phyloP scores from a whole-genome alignment of 1,140 invertebrate genomes.

The Druon quercuslanigerum region DNA sequence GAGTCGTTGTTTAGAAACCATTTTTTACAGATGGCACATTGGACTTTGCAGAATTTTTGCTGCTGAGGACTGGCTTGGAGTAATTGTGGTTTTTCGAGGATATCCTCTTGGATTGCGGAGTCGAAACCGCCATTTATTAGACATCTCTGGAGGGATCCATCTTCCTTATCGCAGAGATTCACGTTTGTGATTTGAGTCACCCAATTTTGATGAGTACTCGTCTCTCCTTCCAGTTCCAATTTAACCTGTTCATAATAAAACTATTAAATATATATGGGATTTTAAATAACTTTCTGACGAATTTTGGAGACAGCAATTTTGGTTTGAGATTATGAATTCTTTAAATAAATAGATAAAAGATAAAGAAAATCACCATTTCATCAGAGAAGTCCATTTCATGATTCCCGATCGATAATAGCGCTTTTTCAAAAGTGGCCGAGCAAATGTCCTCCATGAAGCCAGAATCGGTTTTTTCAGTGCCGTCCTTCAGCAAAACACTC shows the following conservation, averaged over 20 bases:
- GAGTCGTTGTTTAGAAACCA: conserved; percentile 74
- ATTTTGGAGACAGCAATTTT: neutral
- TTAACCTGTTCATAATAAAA: conserved; percentile 63
- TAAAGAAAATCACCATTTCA: conserved; percentile 66
- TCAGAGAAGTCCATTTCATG: conserved; percentile 71
- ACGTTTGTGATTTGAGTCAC: conserved; percentile 60
- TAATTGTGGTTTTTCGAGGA: conserved; percentile 42
- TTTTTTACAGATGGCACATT: conserved; percentile 71
- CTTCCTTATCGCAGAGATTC: conserved; percentile 65
- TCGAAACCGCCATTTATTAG: conserved; percentile 54
- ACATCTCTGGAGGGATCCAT: conserved; percentile 56
- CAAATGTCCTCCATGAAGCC: conserved; percentile 73
- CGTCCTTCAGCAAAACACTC: conserved; percentile 69
- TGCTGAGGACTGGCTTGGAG: conserved; percentile 47
- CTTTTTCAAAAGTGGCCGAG: conserved; percentile 70
- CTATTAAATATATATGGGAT: conserved; percentile 21
- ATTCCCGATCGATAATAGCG: conserved; percentile 70
- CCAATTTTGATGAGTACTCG: conserved; percentile 67
- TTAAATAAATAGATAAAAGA: too few relatives aligned
- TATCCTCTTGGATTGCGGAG: conserved; percentile 47
- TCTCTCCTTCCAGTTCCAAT: conserved; percentile 69
- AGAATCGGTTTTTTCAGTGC: conserved; percentile 66
- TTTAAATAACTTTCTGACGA: neutral
- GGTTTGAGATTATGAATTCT: neutral
- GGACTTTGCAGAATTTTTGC: conserved; percentile 72